phyloP scores from a whole-genome alignment of 2,888 invertebrate species.

The Acanthacorydalis orientalis region DNA sequence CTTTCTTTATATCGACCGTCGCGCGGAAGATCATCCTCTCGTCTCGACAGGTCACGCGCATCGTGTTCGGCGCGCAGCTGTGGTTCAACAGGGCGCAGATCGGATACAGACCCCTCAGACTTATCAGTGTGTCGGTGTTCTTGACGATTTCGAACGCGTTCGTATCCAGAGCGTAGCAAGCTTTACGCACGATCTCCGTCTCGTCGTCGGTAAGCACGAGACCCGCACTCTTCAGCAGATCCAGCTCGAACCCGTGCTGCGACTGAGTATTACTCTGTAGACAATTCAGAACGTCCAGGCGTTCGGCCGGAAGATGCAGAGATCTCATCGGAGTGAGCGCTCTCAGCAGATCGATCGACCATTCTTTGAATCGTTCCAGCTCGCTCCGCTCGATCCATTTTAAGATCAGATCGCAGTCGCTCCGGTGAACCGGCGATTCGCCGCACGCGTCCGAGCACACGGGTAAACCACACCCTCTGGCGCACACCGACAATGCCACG shows the following conservation, averaged over 20 bases:
- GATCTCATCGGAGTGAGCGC: conserved; percentile 28
- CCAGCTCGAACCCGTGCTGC: conserved; percentile 40
- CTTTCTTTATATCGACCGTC: conserved; percentile 36
- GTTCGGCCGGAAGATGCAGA: conserved; percentile 24
- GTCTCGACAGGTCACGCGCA: conserved; percentile 38
- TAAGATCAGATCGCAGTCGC: conserved; percentile 41
- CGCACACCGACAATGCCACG: conserved; percentile 29
- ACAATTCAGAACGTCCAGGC: conserved; percentile 31
- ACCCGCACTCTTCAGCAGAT: conserved; percentile 29
- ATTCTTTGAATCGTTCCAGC: conserved; percentile 17
- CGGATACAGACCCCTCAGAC: conserved; percentile 47
- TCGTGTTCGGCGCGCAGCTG: conserved; percentile 48
- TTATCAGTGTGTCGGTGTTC: conserved; percentile 27
- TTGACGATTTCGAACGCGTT: conserved; percentile 48
- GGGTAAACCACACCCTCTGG: conserved; percentile 46
- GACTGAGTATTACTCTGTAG: conserved; percentile 35
- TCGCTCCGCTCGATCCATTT: conserved; percentile 28
- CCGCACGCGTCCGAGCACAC: conserved; percentile 51
- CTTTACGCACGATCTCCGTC: conserved; percentile 35
- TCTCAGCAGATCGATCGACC: conserved; percentile 22
- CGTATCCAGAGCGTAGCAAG: conserved; percentile 44
- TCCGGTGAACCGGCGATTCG: conserved; percentile 32
- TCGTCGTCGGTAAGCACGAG: conserved; percentile 36
- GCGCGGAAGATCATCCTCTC: conserved; percentile 43
- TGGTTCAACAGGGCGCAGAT: conserved; percentile 52